Evolutionary conservation across 2,797 vertebrate genomes (phyloP).

Genomic region (Alfaro cultratus): DNA sequence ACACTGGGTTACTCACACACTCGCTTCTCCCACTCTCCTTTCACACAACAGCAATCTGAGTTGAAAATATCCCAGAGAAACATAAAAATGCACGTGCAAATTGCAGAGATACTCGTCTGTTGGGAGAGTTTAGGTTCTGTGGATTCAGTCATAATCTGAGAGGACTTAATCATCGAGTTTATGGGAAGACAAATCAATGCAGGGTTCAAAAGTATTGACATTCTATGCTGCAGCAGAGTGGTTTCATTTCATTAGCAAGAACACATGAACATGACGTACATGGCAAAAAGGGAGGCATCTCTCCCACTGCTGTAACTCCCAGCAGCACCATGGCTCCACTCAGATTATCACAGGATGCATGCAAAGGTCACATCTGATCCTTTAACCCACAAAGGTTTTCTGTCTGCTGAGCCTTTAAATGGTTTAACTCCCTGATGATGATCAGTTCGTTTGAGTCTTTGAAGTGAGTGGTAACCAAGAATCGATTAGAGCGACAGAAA

Average conservation of each 20-base stretch:
- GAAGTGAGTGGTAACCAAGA: background rate
- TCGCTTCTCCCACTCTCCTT: background rate
- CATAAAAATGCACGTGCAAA: background rate
- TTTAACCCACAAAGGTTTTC: background rate
- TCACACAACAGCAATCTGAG: background rate
- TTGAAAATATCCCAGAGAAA: background rate
- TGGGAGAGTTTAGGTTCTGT: background rate
- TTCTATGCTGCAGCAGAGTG: background rate
- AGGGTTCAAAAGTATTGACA: background rate
- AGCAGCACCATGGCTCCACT: background rate
- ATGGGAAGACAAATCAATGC: background rate
- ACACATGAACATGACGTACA: background rate
- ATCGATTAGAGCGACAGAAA: background rate
- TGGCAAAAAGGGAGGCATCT: background rate
- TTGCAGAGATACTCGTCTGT: background rate
- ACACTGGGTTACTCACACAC: background rate
- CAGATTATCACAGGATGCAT: conserved; percentile 10
- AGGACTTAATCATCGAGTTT: background rate
- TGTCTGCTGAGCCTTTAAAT: background rate
- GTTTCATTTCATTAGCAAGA: background rate
- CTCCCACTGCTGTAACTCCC: background rate
- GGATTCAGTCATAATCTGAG: background rate
- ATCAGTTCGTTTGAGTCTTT: background rate
- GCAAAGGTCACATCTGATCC: conserved; percentile 9
- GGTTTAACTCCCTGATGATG: background rate